phyloP scores from a whole-genome alignment of 2,113 vertebrate genomes.

The Polypterus senegalus region DNA sequence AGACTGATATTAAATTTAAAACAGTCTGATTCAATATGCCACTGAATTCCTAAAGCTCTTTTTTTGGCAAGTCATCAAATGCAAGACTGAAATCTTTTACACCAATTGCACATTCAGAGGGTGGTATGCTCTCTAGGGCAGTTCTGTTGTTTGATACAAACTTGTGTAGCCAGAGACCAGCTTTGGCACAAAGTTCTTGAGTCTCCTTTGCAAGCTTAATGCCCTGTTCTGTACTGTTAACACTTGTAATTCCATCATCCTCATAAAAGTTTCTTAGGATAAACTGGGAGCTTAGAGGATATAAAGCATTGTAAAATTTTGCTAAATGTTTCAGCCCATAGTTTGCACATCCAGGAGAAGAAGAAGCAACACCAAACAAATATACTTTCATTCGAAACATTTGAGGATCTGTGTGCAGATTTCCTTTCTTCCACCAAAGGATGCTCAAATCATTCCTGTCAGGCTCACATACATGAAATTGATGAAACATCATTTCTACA shows the following conservation, averaged over 20 bases:
- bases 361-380: background rate
- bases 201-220: no score
- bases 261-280: conserved; percentile 5
- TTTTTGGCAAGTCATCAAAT: background rate
- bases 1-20: no score
- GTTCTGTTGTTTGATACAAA: conserved; percentile 3
- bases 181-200: no score
- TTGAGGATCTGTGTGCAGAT: background rate
- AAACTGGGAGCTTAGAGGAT: background rate
- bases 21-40: no score
- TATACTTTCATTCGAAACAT: background rate
- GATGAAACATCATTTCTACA: conserved; percentile 4
- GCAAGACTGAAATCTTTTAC: background rate
- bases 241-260: conserved; percentile 7
- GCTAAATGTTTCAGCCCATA: conserved; percentile 5
- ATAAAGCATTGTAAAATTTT: background rate
- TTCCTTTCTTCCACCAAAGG: conserved; percentile 5
- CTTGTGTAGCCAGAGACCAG: conserved; percentile 11
- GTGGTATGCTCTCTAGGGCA: conserved; percentile 6
- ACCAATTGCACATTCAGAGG: background rate
- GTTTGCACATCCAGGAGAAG: conserved; percentile 8
- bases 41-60: background rate
- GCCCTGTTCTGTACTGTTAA: background rate
- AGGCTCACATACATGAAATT: conserved; percentile 1
- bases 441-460: background rate